Percentiles rank a stretch among this genome's conserved stretches.
Conservation (phyloP, 2,888 invertebrate genomes). For the Mesochorus sp. region DNA sequence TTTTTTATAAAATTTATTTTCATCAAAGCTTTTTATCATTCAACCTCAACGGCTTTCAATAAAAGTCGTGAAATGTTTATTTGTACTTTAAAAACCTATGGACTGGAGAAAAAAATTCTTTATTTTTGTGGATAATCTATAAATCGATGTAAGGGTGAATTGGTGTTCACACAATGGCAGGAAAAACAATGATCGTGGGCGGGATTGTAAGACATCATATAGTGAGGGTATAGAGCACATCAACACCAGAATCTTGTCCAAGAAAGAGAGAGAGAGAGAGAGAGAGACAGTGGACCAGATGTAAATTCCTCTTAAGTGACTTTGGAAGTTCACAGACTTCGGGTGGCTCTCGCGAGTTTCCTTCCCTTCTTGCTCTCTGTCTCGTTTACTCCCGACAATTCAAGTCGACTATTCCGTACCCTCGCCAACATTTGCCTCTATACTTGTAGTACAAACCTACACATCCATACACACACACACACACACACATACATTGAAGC, state of each 20-base stretch:
- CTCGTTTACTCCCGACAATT: slow-evolving; percentile 17
- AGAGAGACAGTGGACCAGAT: slow-evolving; percentile 54
- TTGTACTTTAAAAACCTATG: too few relatives aligned
- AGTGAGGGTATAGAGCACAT: too few relatives aligned
- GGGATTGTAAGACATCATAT: too few relatives aligned
- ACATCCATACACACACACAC: neutral
- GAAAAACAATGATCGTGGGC: slow-evolving; percentile 8
- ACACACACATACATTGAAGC: neutral
- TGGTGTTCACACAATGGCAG: too few relatives aligned
- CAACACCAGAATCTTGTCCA: neutral
- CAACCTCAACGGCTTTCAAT: too few relatives aligned
- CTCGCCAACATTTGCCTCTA: slow-evolving; percentile 20
- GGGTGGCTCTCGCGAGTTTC: slow-evolving; percentile 35
- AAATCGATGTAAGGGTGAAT: too few relatives aligned
- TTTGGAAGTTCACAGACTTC: slow-evolving; percentile 69
- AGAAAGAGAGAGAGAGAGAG: neutral
- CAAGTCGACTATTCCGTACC: slow-evolving; percentile 15
- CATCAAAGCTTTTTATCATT: too few relatives aligned
- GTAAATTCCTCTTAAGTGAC: slow-evolving; percentile 71
- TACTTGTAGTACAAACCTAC: neutral
- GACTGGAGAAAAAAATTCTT: too few relatives aligned
- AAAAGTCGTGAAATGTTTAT: too few relatives aligned
- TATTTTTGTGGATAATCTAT: too few relatives aligned
- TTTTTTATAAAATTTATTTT: too few relatives aligned
- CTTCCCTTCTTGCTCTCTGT: neutral